phyloP scores from a whole-genome alignment of 2,797 vertebrate species.

The Darevskia nairensis region DNA sequence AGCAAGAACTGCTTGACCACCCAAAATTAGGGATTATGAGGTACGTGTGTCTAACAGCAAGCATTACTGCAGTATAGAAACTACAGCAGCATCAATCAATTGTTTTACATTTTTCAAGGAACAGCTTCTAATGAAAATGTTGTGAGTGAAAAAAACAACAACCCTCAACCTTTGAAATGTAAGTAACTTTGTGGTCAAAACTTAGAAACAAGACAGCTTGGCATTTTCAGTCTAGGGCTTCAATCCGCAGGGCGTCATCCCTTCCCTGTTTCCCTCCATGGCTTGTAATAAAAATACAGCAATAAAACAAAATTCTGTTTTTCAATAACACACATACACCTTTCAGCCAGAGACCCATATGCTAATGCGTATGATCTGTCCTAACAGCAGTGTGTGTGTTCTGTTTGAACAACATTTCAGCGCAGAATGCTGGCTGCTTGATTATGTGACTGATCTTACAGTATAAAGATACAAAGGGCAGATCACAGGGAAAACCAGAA shows the following conservation, averaged over 20 bases:
- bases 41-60: not conserved
- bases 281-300: constrained; percentile 3
- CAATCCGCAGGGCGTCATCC: not conserved
- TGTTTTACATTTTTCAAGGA: not conserved
- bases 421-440: not conserved
- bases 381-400: not conserved
- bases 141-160: not conserved
- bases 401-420: not conserved
- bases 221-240: not conserved
- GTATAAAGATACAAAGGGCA: not conserved
- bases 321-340: constrained; percentile 11
- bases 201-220: not conserved
- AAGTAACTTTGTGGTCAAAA: not conserved
- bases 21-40: not conserved
- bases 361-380: not conserved
- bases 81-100: not conserved
- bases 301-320: constrained; percentile 24
- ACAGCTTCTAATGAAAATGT: not conserved
- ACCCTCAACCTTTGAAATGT: not conserved
- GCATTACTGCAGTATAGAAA: not conserved
- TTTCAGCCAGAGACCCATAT: not conserved
- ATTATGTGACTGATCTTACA: not conserved
- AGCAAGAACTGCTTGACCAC: not conserved
- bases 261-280: not conserved
- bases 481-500: constrained; percentile 11